Percentiles rank a stretch among this genome's conserved stretches.
Conservation (phyloP, 2,888 invertebrate species). For the Melipona beecheii region DNA sequence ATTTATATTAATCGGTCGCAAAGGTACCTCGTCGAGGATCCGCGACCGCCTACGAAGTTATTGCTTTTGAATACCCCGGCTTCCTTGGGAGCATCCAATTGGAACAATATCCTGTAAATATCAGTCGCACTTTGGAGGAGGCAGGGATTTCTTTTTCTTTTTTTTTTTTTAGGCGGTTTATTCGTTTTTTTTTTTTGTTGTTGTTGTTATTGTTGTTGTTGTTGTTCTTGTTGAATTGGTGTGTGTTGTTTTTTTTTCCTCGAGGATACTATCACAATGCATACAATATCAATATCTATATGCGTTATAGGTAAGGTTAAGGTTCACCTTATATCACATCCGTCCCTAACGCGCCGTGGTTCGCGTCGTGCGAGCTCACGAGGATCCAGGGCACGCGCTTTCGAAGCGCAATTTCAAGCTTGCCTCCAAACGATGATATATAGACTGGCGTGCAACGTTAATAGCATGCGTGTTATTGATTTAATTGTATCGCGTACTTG, state of each 20-base stretch:
- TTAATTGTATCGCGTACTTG: background rate
- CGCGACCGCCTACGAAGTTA: constrained; percentile 79
- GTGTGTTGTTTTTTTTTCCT: constrained; percentile 44
- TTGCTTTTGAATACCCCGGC: constrained; percentile 84
- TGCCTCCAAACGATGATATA: background rate
- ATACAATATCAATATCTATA: constrained; percentile 70
- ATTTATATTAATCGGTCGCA: constrained; percentile 66
- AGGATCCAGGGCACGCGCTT: background rate
- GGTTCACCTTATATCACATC: constrained; percentile 72
- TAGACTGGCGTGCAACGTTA: background rate
- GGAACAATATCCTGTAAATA: constrained; percentile 84
- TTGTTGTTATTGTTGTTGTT: background rate
- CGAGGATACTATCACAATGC: constrained; percentile 78
- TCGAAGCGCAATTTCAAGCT: constrained; percentile 20
- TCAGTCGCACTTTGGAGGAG: constrained; percentile 77
- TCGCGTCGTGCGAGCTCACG: constrained; percentile 22
- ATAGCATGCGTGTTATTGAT: background rate
- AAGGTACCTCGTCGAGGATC: constrained; percentile 52
- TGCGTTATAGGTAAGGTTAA: constrained; percentile 66
- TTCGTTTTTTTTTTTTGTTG: constrained; percentile 1
- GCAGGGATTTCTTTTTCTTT: constrained; percentile 37
- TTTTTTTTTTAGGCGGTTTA: constrained; percentile 20
- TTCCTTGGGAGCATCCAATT: constrained; percentile 82
- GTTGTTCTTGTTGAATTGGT: constrained; percentile 1
- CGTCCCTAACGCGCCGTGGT: constrained; percentile 60